Evolutionary conservation across 2,113 vertebrate genomes (phyloP), one percentile per base, ranked within the genome.

Genomic region (Acanthisitta chloris): DNA sequence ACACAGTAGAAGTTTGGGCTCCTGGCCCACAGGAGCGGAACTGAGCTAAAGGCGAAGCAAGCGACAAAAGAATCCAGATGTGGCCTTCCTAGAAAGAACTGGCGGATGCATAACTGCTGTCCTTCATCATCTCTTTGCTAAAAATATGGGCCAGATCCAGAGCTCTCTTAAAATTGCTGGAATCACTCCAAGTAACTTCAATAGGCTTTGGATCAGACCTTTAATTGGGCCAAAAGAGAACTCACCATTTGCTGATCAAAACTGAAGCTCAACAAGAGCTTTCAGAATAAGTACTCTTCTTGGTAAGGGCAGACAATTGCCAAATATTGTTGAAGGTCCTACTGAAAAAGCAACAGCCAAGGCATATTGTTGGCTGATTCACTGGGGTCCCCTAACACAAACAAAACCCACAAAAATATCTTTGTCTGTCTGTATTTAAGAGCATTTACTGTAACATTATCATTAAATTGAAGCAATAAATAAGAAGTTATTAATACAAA

Each of bases 1-100:
- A 88, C 88, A 83, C 54, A 89, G 51, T 8, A 83, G 21, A 65
- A 59, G 51, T 20, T 42, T 70, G 64, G 88, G 71, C 55, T 77
- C 38, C 67, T 33, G 57, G 52, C 42, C 82, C 70, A 92, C 36
- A 61, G 46, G 33, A 66, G 28, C 0, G 0, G 73, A 65, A 80
- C 73, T 64, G 74, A 88, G 82, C 19, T 14, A 57, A 81, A 58
- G 82, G 17, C 83, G 73, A 61, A 36, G 43, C 31, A 80, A 83
- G 24, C 46, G 86, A 66, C 64, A 83, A 90, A 48, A 78, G 69
- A 90, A 84, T 51, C 55, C 90, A 96, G 81, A 90, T 81, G 87
- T 73, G 81, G 71, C 20, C 54, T 70, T 80, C 79, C 74, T 93
- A 80, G 67, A 87, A 95, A 90, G 70, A 92, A 79, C n/a, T 38